Evolutionary conservation across 35 echinoderm and acorn worm species (phyloP).

Genomic region (Ophioderma brevispina): DNA sequence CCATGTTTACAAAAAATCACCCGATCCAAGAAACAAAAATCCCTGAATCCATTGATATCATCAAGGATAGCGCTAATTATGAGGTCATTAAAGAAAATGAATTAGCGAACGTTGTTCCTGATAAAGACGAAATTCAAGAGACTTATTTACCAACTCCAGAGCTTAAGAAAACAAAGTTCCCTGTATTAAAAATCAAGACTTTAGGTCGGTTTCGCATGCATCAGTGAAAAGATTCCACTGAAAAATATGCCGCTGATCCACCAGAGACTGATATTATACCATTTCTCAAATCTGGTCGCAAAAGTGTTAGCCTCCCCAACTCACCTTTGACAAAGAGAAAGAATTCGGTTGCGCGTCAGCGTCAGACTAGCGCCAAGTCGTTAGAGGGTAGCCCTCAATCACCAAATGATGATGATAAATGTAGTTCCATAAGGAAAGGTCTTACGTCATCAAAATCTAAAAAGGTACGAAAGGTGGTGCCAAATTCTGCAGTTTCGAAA

Average conservation of each 20-base stretch:
- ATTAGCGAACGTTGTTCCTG: too few species aligned
- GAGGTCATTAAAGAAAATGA: too few species aligned
- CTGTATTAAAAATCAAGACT: constrained; percentile 51
- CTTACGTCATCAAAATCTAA: too few species aligned
- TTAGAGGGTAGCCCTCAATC: background rate
- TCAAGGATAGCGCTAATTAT: too few species aligned
- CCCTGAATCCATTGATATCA: too few species aligned
- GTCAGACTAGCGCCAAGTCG: constrained; percentile 6
- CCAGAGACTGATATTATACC: background rate
- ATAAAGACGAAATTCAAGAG: background rate
- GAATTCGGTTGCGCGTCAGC: background rate
- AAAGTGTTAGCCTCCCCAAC: constrained; percentile 44
- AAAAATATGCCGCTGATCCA: background rate
- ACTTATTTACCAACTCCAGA: background rate
- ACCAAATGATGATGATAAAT: background rate
- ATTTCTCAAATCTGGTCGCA: background rate
- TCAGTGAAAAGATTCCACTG: constrained; percentile 16
- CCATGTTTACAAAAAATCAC: too few species aligned
- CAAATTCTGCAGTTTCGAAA: background rate
- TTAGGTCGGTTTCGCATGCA: constrained; percentile 60
- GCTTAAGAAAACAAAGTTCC: constrained; percentile 41
- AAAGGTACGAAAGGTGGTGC: background rate
- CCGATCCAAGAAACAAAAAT: too few species aligned
- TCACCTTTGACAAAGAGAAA: constrained; percentile 18
- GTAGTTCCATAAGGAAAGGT: background rate